Conservation (phyloP, 2,797 vertebrate genomes). For the Lindbergichthys nudifrons region DNA sequence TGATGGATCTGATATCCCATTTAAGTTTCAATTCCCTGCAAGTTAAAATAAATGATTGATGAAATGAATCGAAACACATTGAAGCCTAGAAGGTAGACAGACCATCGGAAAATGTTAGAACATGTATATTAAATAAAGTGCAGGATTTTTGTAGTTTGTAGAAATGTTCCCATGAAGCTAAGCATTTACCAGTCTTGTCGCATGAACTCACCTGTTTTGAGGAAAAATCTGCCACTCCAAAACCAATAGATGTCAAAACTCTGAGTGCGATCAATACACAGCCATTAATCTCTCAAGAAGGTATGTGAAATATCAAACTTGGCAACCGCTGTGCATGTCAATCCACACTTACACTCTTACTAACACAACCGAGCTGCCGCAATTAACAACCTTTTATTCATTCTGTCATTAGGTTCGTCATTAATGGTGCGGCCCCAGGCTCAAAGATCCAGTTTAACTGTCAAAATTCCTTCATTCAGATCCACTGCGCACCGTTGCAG, state of each 20-base stretch:
- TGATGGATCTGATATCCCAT: slow-evolving; percentile 30
- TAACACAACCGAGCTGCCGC: slow-evolving; percentile 54
- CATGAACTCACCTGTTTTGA: slow-evolving; percentile 37
- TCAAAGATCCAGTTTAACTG: slow-evolving; percentile 71
- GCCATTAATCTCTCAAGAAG: slow-evolving; percentile 55
- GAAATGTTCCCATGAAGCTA: slow-evolving; percentile 14
- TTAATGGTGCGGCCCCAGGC: slow-evolving; percentile 58
- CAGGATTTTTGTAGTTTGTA: slow-evolving; percentile 14
- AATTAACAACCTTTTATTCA: slow-evolving; percentile 65
- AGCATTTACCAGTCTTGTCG: slow-evolving; percentile 29
- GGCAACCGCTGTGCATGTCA: slow-evolving; percentile 53
- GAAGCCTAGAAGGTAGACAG: neutral
- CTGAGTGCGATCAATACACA: slow-evolving; percentile 39
- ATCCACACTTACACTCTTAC: slow-evolving; percentile 37
- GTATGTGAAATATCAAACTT: slow-evolving; percentile 57
- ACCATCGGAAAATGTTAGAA: slow-evolving; percentile 8
- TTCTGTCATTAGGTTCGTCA: slow-evolving; percentile 63
- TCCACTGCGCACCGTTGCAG: slow-evolving; percentile 42
- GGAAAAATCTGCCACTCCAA: slow-evolving; percentile 27
- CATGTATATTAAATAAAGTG: slow-evolving; percentile 13
- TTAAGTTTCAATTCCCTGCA: slow-evolving; percentile 12
- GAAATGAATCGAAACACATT: slow-evolving; percentile 13
- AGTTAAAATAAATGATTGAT: slow-evolving; percentile 23
- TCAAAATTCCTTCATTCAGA: slow-evolving; percentile 61
- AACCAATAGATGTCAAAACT: slow-evolving; percentile 60